Evolutionary conservation across 1,140 invertebrate species (phyloP).

Genomic region (Drosophila gunungcola): DNA sequence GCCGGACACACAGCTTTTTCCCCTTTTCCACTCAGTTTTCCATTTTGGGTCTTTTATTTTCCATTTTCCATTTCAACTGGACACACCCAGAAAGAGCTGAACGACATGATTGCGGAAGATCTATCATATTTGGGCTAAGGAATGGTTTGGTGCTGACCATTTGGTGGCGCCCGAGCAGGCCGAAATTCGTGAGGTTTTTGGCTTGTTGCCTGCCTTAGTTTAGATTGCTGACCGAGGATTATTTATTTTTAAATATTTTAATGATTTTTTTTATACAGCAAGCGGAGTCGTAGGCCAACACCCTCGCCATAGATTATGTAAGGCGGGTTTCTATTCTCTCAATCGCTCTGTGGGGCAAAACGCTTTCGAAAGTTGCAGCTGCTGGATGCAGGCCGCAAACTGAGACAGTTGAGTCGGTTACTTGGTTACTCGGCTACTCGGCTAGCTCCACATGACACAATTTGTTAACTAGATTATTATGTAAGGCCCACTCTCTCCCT

Average conservation of each 20-base stretch:
- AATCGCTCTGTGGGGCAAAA: constrained; percentile 25
- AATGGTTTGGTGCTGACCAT: constrained; percentile 2
- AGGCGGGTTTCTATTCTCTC: constrained; percentile 64
- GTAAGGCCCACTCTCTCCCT: constrained; percentile 54
- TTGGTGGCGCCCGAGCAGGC: constrained; percentile 18
- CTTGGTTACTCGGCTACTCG: constrained; percentile 51
- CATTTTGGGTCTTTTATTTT: constrained; percentile 7
- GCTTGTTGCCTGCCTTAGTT: constrained; percentile 42
- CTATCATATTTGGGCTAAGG: constrained; percentile 51
- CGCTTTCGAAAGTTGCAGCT: constrained; percentile 75
- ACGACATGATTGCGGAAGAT: constrained; percentile 53
- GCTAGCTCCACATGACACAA: constrained; percentile 72
- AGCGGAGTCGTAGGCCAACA: constrained; percentile 56
- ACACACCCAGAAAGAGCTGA: constrained; percentile 35
- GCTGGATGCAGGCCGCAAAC: constrained; percentile 25
- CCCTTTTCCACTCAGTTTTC: constrained; percentile 52
- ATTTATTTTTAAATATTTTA: constrained; percentile 77
- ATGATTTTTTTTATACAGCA: constrained; percentile 64
- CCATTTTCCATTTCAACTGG: constrained; percentile 49
- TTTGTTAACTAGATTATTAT: constrained; percentile 82
- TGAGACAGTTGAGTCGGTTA: constrained; percentile 43
- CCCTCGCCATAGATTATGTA: constrained; percentile 67
- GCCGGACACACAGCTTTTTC: constrained; percentile 33
- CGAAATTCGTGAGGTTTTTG: constrained; percentile 67
- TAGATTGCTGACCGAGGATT: constrained; percentile 62